Base-by-base conservation (phyloP, 2,113 vertebrate genomes). In the Cynoglossus semilaevis region DNA sequence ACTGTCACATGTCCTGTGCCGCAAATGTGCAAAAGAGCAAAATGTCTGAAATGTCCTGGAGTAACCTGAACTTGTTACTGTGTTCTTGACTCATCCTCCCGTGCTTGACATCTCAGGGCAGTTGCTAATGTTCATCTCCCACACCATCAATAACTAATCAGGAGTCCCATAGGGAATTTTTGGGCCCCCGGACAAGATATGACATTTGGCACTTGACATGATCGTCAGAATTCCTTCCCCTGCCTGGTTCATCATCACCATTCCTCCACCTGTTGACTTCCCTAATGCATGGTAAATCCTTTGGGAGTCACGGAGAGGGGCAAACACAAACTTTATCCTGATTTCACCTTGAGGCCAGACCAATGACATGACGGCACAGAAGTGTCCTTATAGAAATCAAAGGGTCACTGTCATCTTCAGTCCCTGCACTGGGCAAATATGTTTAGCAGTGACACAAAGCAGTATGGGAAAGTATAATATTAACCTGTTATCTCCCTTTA, bases 101-200 rank as follows among this genome's bases (percentile, higher is more conserved):
- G 44, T 1, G 37, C 22, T 29, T 51, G 68, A 61, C 35, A 11
- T 61, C 51, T 34, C 19, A 44, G 17, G 59, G 55, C 86, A 81
- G 76, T 82, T 85, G 83, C 77, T 70, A 53, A 65, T 45, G 53
- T 68, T 80, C 46, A 73, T 78, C 81, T 63, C 60, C 61, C 57
- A 58, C 15, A 0, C 59, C 56, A 75, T 84, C 72, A 72, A 67
- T 83, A 50, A 56, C 71, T 76, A 77, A 82, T 77, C 59, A 54
- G 69, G 50, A 64, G 40, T 46, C 55, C 72, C 40, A 43, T 6
- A 48, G 70, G 74, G 50, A 73, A 63, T 63, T 65, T 40, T 19
- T 4, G 7, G 44, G 22, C 18, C 42, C 53, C 49, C 50, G 29
- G 62, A 63, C 42, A 57, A 53, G 40, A 57, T 56, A 29, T 67